A percentile compares a stretch with the other conserved stretches of the same genome.
phyloP scores from a whole-genome alignment of 2,113 vertebrate genomes.

The Apodemus sylvaticus region DNA sequence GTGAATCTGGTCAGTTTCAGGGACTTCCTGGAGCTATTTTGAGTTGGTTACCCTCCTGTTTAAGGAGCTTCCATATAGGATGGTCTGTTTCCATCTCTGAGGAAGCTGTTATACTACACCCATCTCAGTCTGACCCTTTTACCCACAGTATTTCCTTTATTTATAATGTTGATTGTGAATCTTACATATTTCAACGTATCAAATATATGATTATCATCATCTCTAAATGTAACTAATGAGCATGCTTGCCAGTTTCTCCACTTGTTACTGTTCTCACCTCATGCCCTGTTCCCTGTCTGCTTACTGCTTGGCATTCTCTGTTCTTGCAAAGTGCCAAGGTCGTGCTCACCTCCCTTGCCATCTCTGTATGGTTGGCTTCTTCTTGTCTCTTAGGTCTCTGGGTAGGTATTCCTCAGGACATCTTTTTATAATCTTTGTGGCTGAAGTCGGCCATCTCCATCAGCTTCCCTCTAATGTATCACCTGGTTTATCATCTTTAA shows the following conservation, averaged over 20 bases:
- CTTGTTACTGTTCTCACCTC: background rate
- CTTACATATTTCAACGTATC: conserved; percentile 5
- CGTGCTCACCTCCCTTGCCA: background rate
- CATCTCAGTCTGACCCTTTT: background rate
- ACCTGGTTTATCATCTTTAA: background rate
- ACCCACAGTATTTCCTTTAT: background rate
- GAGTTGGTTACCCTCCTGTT: background rate
- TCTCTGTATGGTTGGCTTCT: background rate
- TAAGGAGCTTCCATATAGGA: background rate
- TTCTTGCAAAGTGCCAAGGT: background rate
- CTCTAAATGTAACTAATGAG: background rate
- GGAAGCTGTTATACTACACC: background rate
- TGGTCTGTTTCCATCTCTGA: background rate
- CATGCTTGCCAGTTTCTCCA: background rate
- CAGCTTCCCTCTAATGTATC: background rate
- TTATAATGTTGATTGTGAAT: conserved; percentile 32
- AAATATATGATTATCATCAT: background rate
- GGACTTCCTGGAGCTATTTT: background rate
- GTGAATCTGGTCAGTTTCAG: background rate
- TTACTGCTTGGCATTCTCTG: background rate
- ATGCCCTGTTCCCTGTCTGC: background rate
- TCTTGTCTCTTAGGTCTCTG: background rate
- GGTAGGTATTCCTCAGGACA: background rate
- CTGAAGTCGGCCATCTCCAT: background rate
- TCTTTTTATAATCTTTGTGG: background rate